Conservation (phyloP, 2,888 invertebrate genomes). For the Osmoderma eremita region DNA sequence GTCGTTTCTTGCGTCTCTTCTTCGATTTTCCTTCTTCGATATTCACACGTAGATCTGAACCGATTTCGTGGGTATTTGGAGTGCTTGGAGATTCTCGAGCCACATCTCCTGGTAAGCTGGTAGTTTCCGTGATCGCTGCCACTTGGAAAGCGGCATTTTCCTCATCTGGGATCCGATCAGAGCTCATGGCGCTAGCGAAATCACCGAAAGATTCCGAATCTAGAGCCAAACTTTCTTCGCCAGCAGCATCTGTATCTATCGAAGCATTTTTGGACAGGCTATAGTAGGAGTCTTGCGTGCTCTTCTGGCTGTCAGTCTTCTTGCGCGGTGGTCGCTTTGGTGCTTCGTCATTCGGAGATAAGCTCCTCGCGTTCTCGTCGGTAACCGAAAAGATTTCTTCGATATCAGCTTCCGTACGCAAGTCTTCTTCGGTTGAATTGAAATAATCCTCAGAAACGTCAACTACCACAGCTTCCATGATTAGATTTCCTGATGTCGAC, state of each 20-base stretch:
- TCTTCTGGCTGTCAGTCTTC: conserved; percentile 72
- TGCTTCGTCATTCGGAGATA: conserved; percentile 56
- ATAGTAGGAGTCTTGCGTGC: conserved; percentile 68
- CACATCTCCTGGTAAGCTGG: conserved; percentile 59
- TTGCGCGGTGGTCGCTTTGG: conserved; percentile 72
- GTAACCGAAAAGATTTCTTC: conserved; percentile 83
- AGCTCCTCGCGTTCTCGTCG: conserved; percentile 70
- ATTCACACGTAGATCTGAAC: conserved; percentile 62
- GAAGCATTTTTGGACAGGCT: conserved; percentile 73
- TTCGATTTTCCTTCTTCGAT: conserved; percentile 64
- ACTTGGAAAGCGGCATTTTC: conserved; percentile 60
- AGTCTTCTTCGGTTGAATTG: conserved; percentile 81
- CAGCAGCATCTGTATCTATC: conserved; percentile 66
- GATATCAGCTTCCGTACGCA: conserved; percentile 86
- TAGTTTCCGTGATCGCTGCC: conserved; percentile 62
- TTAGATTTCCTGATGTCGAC: conserved; percentile 84
- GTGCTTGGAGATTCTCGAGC: conserved; percentile 59
- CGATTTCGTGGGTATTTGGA: conserved; percentile 63
- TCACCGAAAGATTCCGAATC: conserved; percentile 74
- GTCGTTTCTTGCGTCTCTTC: conserved; percentile 62
- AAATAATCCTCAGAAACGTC: conserved; percentile 90
- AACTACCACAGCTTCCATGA: conserved; percentile 92
- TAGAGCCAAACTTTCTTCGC: conserved; percentile 65
- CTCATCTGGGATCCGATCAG: conserved; percentile 60
- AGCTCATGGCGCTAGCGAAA: conserved; percentile 75